These are phyloP conservation scores for Andrena dorsata DNA, from an alignment of 2,888 invertebrate species.

Conservation along the genomic window DNA sequence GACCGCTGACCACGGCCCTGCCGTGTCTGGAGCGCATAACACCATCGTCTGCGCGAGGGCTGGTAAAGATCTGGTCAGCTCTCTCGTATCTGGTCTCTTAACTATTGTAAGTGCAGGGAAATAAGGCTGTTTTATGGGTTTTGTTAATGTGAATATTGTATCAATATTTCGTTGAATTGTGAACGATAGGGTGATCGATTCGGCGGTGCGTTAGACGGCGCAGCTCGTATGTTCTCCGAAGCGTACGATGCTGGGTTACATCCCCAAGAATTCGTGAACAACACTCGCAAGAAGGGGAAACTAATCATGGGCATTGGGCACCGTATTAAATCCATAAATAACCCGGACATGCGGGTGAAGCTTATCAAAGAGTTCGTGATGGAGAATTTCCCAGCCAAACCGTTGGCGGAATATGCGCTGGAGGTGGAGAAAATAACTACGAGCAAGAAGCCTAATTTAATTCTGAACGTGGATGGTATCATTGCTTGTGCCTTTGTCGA, in stretches of 20 bases:
- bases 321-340: conserved; percentile 95
- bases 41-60: conserved; percentile 99
- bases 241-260: conserved; percentile 97
- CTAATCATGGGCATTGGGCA: conserved; percentile 99
- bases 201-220: conserved; percentile 99
- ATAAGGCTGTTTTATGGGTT: not conserved
- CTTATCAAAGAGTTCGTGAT: conserved; percentile 98
- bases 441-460: conserved; percentile 99
- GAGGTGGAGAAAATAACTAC: conserved; percentile 99
- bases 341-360: conserved; percentile 99
- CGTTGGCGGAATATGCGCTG: conserved; percentile 97
- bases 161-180: conserved; percentile 18
- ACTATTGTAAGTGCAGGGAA: conserved; percentile 93
- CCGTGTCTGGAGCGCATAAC: conserved; percentile 99
- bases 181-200: conserved; percentile 96
- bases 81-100: conserved; percentile 97
- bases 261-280: conserved; percentile 99
- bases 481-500: conserved; percentile 99
- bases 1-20: conserved; percentile 99
- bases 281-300: conserved; percentile 98
- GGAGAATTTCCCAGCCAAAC: conserved; percentile 96
- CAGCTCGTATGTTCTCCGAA: conserved; percentile 98
- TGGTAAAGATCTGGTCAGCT: conserved; percentile 98
- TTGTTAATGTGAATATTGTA: not conserved
- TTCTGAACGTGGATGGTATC: conserved; percentile 99